A percentile compares a stretch with the other conserved stretches of the same genome.
These are phyloP conservation scores for Rhadinocentrus ornatus DNA, from an alignment of 2,797 vertebrate genomes.

Conservation along the genomic window DNA sequence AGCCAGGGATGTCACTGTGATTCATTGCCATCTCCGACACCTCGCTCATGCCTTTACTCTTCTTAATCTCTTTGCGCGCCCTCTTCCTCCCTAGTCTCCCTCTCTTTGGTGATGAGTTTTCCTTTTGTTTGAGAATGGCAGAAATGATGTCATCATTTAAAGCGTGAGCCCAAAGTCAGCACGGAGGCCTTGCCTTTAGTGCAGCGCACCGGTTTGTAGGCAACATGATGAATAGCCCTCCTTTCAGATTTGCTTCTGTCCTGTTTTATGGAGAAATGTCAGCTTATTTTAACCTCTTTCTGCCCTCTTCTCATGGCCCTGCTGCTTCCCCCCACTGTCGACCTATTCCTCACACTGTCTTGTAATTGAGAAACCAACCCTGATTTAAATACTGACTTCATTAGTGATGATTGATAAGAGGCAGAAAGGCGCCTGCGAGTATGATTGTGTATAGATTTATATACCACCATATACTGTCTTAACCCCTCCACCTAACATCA, in stretches of 20 bases:
- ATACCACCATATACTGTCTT: constrained; percentile 7
- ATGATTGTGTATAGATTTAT: constrained; percentile 23
- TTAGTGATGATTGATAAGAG: constrained; percentile 75
- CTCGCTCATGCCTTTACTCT: constrained; percentile 73
- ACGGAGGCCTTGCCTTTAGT: constrained; percentile 55
- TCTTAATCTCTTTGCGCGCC: constrained; percentile 71
- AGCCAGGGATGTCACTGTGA: constrained; percentile 75
- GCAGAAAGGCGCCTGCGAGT: constrained; percentile 38
- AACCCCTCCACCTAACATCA: constrained; percentile 29
- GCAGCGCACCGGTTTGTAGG: constrained; percentile 40
- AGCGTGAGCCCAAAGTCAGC: constrained; percentile 49
- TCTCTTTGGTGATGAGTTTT: constrained; percentile 74
- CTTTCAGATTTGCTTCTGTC: constrained; percentile 40
- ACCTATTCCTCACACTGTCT: constrained; percentile 29
- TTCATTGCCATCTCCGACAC: constrained; percentile 76
- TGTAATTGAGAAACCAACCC: constrained; percentile 59
- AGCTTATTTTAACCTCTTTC: constrained; percentile 28
- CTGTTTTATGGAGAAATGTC: constrained; percentile 34
- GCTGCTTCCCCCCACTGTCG: constrained; percentile 20
- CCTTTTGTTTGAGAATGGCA: constrained; percentile 76
- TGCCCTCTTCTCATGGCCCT: constrained; percentile 9
- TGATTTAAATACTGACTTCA: constrained; percentile 71
- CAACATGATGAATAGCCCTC: constrained; percentile 66
- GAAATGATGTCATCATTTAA: constrained; percentile 78
- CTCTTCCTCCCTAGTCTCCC: constrained; percentile 29